Conservation (phyloP, 2,113 vertebrate species). For the Saccopteryx leptura region DNA sequence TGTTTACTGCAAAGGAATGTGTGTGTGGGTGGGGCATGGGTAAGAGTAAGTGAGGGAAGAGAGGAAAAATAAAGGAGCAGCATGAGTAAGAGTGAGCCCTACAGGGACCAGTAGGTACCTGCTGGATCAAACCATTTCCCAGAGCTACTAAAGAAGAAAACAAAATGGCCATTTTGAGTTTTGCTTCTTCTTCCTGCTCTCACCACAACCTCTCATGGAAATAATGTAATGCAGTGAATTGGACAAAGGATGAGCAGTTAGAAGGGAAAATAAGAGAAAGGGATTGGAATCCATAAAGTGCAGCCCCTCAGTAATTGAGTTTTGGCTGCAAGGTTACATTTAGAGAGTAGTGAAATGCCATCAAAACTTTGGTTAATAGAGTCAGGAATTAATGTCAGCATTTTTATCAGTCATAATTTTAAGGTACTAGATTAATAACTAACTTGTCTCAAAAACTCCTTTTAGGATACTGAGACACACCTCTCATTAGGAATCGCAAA, state of each 20-base stretch:
- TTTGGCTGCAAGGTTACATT: not conserved
- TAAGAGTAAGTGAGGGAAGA: not conserved
- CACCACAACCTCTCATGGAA: not conserved
- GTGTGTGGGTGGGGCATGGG: not conserved
- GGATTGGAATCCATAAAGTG: not conserved
- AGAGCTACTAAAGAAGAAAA: not conserved
- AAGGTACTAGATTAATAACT: not conserved
- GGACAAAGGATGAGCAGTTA: not conserved
- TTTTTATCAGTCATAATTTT: not conserved
- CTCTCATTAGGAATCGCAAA: not conserved
- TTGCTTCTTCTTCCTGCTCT: not conserved
- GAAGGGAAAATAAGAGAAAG: not conserved
- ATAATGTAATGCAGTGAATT: not conserved
- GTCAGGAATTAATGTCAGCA: not conserved
- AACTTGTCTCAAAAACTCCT: not conserved
- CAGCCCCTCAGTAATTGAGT: not conserved
- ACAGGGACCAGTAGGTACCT: not conserved
- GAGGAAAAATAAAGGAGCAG: not conserved
- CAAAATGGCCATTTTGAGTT: not conserved
- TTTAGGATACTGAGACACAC: not conserved
- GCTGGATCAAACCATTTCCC: not conserved
- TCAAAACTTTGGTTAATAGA: not conserved
- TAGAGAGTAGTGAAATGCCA: not conserved
- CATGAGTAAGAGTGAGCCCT: not conserved
- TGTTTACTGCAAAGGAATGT: not conserved